phyloP scores from a whole-genome alignment of 2,888 invertebrate genomes.

The Capitulum mitella region DNA sequence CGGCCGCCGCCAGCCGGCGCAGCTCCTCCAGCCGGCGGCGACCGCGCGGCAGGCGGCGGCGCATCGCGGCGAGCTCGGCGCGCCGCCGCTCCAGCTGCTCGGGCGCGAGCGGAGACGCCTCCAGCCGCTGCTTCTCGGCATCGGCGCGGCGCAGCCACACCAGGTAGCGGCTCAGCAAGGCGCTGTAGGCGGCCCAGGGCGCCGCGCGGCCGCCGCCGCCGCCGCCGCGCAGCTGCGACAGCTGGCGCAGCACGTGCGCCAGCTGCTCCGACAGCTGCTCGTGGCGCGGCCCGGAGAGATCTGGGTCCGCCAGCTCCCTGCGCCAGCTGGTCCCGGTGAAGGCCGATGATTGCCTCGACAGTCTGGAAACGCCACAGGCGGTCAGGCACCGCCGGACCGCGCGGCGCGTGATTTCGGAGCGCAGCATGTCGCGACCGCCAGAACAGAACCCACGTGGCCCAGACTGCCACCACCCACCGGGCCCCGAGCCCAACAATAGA shows the following conservation, averaged over 20 bases:
- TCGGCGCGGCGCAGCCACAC: slow-evolving; percentile 11
- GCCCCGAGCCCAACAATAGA: no score
- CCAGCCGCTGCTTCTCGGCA: not conserved
- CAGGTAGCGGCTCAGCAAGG: not conserved
- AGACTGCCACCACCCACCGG: no score
- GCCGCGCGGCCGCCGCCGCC: not conserved
- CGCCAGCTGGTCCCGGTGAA: slow-evolving; percentile 97
- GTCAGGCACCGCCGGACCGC: no score
- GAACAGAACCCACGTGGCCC: no score
- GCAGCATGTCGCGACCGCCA: no score
- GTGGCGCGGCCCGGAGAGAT: slow-evolving; percentile 71
- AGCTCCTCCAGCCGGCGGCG: not conserved
- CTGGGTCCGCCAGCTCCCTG: slow-evolving; percentile 98
- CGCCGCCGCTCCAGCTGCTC: slow-evolving; percentile 90
- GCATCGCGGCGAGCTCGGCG: slow-evolving; percentile 89
- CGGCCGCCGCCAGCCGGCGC: not conserved
- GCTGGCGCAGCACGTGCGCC: slow-evolving; percentile 12
- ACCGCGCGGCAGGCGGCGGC: slow-evolving; percentile 47
- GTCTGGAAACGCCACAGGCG: slow-evolving; percentile 75
- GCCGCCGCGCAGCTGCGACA: not conserved
- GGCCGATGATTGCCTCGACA: slow-evolving; percentile 98
- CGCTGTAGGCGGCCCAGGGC: not conserved
- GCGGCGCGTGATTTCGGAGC: no score
- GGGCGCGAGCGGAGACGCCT: slow-evolving; percentile 37
- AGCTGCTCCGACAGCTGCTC: not conserved